Conservation (phyloP, 2,797 vertebrate species). For the Nannoperca obscura region DNA sequence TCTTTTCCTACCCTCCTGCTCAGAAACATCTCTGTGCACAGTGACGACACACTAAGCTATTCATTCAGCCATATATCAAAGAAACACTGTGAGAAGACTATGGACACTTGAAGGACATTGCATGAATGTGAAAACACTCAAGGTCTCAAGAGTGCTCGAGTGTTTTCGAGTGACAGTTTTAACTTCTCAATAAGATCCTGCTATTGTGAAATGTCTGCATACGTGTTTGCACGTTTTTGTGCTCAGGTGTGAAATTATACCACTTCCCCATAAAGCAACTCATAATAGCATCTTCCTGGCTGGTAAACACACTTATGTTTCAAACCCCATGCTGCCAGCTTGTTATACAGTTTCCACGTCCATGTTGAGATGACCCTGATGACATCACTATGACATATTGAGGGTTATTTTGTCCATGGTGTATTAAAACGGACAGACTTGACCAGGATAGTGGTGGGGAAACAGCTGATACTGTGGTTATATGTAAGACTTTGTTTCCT, state of each 20-base stretch:
- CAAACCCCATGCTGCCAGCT: not conserved
- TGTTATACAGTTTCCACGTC: not conserved
- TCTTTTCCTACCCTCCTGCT: not conserved
- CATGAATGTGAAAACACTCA: slow-evolving; percentile 1
- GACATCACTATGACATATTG: not conserved
- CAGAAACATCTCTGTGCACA: not conserved
- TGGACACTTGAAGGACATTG: slow-evolving; percentile 9
- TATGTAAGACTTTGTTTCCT: no score
- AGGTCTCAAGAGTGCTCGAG: not conserved
- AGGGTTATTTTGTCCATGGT: not conserved
- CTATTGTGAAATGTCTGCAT: not conserved
- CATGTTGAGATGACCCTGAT: not conserved
- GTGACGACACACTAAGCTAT: not conserved
- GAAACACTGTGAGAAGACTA: not conserved
- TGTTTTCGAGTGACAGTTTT: not conserved
- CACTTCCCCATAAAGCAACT: not conserved
- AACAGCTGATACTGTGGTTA: not conserved
- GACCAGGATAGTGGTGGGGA: no score
- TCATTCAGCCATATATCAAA: not conserved
- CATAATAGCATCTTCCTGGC: not conserved
- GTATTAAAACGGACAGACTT: not conserved
- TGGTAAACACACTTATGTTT: not conserved
- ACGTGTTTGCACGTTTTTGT: no score
- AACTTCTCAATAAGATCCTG: not conserved
- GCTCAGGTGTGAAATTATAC: no score